Evolutionary conservation across 2,888 invertebrate genomes (phyloP), one percentile per base, ranked within the genome.

Genomic region (Scotopteryx bipunctaria): DNA sequence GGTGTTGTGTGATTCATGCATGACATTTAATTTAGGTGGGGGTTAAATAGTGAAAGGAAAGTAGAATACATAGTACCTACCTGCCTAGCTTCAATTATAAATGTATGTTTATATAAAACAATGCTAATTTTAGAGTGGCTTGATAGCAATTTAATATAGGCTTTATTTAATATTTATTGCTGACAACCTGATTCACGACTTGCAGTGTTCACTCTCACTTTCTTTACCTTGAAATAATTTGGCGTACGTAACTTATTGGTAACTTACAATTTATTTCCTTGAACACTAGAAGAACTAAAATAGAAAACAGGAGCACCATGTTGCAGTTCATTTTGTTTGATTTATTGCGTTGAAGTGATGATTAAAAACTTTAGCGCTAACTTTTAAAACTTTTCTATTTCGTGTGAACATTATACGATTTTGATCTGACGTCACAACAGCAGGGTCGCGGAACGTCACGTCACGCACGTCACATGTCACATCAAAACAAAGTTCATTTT

Each of bases 191-290:
- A 48, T 35, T 52, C 46, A 41, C 3, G n/a, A 41, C 23, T n/a
- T n/a, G n/a, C n/a, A n/a, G n/a, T n/a, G 19, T 17, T 13, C 71
- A 85, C 87, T 88, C 86, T 86, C 87, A 83, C 87, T 87, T 88
- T 27, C 11, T 11, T 27, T 76, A 81, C 88, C 89, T 89, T 88
- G 87, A 71, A 66, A 70, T 69, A 78, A 73, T 69, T 73, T 72
- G 71, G 68, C 23, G 3, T 72, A 50, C 64, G 47, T 59, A 13
- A 16, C 21, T 8, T 19, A 15, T 52, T 63, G 53, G 69, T 69
- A 72, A 88, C 88, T 88, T 83, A 89, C 89, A 73, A 63, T 76
- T 74, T 54, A 69, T 77, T 70, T 76, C 76, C 48, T 76, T 70
- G 46, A 77, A 41, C 21, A 78, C 46, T 9, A 81, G 40, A 37